Conservation (phyloP, 2,797 vertebrate species). For the Threskiornis aethiopicus region DNA sequence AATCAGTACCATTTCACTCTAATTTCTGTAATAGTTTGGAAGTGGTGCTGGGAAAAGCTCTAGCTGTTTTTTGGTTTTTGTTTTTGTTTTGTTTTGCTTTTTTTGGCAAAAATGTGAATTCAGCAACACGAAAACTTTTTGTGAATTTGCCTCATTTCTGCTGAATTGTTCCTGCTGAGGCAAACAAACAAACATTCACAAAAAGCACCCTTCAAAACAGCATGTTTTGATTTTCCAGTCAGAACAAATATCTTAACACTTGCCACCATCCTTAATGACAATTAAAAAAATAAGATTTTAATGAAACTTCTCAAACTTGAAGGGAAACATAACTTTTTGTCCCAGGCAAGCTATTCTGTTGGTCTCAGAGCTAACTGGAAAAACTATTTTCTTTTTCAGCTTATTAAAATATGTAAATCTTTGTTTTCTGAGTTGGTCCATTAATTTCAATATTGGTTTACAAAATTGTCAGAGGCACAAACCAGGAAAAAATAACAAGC, state of each 20-base stretch:
- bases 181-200: slow-evolving; percentile 12
- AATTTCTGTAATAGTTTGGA: slow-evolving; percentile 12
- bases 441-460: not conserved
- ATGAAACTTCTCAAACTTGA: not conserved
- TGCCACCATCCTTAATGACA: not conserved
- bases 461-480: not conserved
- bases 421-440: not conserved
- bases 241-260: slow-evolving; percentile 12
- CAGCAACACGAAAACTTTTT: not conserved
- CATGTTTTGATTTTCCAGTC: slow-evolving; percentile 6
- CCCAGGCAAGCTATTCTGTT: not conserved
- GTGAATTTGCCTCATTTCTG: not conserved
- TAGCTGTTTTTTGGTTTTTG: not conserved
- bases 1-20: slow-evolving; percentile 16
- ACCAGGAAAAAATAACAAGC: not conserved
- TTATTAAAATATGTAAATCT: not conserved
- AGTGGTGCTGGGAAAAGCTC: not conserved
- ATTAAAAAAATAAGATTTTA: not conserved
- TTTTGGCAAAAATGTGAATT: not conserved
- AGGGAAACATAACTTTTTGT: not conserved
- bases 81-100: no score
- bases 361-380: not conserved
- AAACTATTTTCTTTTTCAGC: not conserved
- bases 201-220: not conserved
- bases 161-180: not conserved